Base-by-base conservation (phyloP, 2,113 vertebrate genomes). In the Paedocypris sp. region DNA sequence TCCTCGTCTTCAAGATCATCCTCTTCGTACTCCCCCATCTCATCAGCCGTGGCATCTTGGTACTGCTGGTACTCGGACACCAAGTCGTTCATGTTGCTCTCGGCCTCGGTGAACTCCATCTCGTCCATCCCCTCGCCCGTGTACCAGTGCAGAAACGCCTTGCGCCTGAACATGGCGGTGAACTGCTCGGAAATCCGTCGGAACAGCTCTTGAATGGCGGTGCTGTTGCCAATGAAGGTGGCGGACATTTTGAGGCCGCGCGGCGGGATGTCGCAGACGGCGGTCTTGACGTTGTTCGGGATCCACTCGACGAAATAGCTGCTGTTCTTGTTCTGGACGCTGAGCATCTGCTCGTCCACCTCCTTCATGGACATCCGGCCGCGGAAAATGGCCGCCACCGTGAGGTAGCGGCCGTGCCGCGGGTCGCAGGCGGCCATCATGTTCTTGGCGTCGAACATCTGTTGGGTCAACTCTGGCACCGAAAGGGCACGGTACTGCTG, bases 261-360 rank as follows among this genome's bases (percentile, higher is more conserved):
- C 0, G 94, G 93, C 0, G 94, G 94, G 72, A 98, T 98, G 85
- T 98, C 94, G 0, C 94, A 98, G 6, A 98, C 93, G 0, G 94
- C 94, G 5, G 86, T 87, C 76, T 98, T 97, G 31, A 97, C 93
- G 0, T 97, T 98, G 83, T 93, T 98, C 51, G 94, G 93, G 69
- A 98, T 98, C 94, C 94, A 98, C 65, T 97, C 93, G 11, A 97
- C 94, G 0, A 98, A 98, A 76, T 98, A 98, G 82, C 88, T 91
- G 85, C 94, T 97, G 84, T 98, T 98, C 85, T 97, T 98, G 84
- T 85, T 98, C 85, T 98, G 94, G 33, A 87, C 76, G 2, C 68
- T 87, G 75, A 98, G 35, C 93, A 98, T 98, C 85, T 98, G 93
- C 79, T 97, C 93, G 0, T 98, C 94, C 19, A 97, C 93, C 52